A percentile compares a stretch with the other conserved stretches of the same genome.
Conservation (phyloP, 2,888 invertebrate species). For the Melipona beecheii region DNA sequence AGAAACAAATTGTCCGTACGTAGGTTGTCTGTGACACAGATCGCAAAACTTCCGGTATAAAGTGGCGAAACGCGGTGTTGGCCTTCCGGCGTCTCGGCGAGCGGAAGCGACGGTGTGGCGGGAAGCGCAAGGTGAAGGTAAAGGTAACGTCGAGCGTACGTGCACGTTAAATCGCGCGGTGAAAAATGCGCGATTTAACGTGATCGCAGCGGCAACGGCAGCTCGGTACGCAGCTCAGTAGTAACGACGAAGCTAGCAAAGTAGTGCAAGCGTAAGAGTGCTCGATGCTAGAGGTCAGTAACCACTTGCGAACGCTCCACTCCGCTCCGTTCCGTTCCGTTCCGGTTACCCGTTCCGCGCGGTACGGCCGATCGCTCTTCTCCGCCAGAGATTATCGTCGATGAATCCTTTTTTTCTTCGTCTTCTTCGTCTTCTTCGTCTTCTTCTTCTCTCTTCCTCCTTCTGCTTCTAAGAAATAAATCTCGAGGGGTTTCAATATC, state of each 20-base stretch:
- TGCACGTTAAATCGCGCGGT: background rate
- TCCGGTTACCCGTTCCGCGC: slow-evolving; percentile 77
- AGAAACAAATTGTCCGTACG: background rate
- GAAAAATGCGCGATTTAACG: slow-evolving; percentile 69
- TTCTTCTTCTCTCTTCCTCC: too few species aligned
- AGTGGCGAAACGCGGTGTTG: slow-evolving; percentile 35
- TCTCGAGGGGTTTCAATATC: background rate
- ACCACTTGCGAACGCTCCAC: slow-evolving; percentile 72
- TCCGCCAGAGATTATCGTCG: slow-evolving; percentile 13
- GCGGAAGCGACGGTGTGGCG: slow-evolving; percentile 39
- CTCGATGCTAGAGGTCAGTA: slow-evolving; percentile 78
- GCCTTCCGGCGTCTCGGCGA: slow-evolving; percentile 46
- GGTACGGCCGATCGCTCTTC: slow-evolving; percentile 61
- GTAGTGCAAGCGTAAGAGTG: slow-evolving; percentile 84
- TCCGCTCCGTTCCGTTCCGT: slow-evolving; percentile 75
- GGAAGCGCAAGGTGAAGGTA: slow-evolving; percentile 77
- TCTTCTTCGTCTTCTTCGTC: background rate
- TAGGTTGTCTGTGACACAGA: slow-evolving; percentile 50
- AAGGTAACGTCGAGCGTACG: slow-evolving; percentile 60
- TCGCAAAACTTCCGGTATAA: slow-evolving; percentile 41
- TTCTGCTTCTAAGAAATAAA: background rate
- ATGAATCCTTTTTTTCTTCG: background rate
- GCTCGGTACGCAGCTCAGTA: slow-evolving; percentile 61
- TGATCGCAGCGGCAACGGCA: slow-evolving; percentile 33
- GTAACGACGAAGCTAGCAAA: slow-evolving; percentile 75